Conservation (phyloP, 2,113 vertebrate genomes). For the Axis porcinus region DNA sequence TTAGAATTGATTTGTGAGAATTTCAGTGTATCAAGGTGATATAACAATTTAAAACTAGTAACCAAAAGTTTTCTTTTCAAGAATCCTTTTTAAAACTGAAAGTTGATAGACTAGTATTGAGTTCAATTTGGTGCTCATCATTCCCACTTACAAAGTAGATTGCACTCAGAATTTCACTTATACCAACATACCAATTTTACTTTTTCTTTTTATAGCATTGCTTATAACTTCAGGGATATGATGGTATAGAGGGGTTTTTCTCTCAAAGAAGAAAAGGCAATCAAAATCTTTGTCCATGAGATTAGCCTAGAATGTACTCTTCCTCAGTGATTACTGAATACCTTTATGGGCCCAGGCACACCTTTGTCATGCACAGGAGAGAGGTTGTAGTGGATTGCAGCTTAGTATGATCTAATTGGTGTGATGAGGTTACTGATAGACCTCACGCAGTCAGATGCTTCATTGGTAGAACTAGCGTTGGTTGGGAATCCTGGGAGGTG, state of each 20-base stretch:
- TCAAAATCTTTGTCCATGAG: constrained; percentile 60
- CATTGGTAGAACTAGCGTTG: not conserved
- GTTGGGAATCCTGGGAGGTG: not conserved
- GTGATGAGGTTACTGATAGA: not conserved
- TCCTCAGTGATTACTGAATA: not conserved
- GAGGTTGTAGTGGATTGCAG: not conserved
- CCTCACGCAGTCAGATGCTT: not conserved
- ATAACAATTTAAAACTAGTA: constrained; percentile 25
- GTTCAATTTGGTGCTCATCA: constrained; percentile 16
- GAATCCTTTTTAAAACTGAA: constrained; percentile 19
- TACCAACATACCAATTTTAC: constrained; percentile 14
- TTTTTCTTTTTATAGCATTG: not conserved
- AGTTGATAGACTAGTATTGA: not conserved
- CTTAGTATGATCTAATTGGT: constrained; percentile 13
- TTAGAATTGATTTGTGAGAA: constrained; percentile 67
- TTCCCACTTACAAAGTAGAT: not conserved
- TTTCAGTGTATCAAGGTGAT: constrained; percentile 38
- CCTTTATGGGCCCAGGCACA: constrained; percentile 12
- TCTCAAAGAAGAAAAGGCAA: constrained; percentile 48
- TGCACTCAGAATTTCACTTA: constrained; percentile 33
- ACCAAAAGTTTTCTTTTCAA: not conserved
- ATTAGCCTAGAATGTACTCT: constrained; percentile 34
- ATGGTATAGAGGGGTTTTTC: constrained; percentile 16
- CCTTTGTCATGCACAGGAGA: not conserved
- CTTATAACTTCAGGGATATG: constrained; percentile 1